A percentile compares a stretch with the other conserved stretches of the same genome.
phyloP scores from a whole-genome alignment of 1,140 invertebrate species.

The Trinorchestia longiramus region DNA sequence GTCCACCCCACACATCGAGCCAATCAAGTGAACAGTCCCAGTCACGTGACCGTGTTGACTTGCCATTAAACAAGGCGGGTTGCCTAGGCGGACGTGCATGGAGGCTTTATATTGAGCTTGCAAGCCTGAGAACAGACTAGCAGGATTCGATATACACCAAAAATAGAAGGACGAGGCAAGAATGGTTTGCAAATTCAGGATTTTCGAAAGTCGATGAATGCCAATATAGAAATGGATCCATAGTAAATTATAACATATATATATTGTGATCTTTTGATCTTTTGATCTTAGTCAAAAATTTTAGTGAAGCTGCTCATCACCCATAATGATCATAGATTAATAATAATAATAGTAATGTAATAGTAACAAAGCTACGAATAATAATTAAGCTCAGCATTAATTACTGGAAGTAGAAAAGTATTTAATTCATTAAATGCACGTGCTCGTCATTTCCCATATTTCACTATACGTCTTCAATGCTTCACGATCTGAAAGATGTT shows the following conservation, averaged over 20 bases:
- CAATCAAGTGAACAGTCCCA: slow-evolving; percentile 30
- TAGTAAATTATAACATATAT: too few species aligned
- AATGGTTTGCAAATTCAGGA: neutral
- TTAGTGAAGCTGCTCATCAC: neutral
- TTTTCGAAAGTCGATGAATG: neutral
- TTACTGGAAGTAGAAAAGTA: neutral
- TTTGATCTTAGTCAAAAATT: neutral
- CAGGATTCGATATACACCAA: neutral
- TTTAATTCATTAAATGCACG: too few species aligned
- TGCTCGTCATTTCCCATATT: neutral
- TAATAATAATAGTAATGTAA: too few species aligned
- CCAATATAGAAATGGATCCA: neutral
- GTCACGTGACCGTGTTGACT: slow-evolving; percentile 42
- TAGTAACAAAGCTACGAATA: neutral
- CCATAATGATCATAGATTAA: too few species aligned
- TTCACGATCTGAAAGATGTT: neutral
- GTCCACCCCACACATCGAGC: slow-evolving; percentile 7
- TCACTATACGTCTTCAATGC: neutral
- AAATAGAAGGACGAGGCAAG: neutral
- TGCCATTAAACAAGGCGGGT: neutral
- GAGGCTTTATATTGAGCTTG: neutral
- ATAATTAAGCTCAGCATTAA: neutral
- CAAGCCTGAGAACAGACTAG: neutral
- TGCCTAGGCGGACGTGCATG: neutral
- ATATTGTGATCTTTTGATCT: neutral